Conservation (phyloP, 2,113 vertebrate species). For the Trochalopteron elliotii region DNA sequence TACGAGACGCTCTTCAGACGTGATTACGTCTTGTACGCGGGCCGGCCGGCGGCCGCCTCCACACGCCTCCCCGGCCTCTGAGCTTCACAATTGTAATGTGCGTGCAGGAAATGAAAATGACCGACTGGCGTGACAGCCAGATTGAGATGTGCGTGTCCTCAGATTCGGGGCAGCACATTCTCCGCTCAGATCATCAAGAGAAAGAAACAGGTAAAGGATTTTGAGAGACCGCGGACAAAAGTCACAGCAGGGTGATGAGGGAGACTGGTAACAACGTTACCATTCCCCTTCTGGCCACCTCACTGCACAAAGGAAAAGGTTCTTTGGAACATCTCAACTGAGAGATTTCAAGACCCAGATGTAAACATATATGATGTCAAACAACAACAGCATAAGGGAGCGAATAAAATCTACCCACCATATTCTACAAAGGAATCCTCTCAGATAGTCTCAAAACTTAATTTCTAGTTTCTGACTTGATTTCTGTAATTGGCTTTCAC, state of each 20-base stretch:
- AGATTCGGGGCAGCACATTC: accelerated
- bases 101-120: accelerated
- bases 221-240: background rate
- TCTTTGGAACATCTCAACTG: background rate
- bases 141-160: accelerated
- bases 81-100: accelerated
- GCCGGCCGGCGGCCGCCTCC: too few relatives aligned
- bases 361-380: background rate
- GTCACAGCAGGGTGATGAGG: too few relatives aligned
- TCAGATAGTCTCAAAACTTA: background rate
- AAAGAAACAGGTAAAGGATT: background rate
- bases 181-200: background rate
- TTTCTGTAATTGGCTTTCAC: background rate
- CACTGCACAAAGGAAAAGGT: background rate
- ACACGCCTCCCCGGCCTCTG: accelerated
- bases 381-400: background rate
- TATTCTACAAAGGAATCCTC: background rate
- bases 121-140: accelerated
- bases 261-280: background rate
- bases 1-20: too few relatives aligned
- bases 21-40: too few relatives aligned
- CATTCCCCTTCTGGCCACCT: background rate
- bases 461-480: background rate
- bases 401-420: background rate
- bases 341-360: background rate